phyloP scores from a whole-genome alignment of 2,888 invertebrate genomes.

The Caenorhabditis sp. region DNA sequence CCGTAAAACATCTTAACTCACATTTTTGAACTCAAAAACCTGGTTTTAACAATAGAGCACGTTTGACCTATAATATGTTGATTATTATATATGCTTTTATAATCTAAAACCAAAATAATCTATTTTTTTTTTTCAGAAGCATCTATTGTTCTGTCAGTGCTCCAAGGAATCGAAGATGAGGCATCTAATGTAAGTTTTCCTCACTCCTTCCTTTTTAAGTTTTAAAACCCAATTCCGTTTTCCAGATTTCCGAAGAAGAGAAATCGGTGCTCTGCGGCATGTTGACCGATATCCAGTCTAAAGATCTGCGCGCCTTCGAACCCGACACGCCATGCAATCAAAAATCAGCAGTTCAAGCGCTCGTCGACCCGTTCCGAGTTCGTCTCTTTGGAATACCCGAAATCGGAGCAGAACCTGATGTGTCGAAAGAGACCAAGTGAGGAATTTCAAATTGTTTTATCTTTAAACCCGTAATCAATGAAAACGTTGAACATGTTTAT shows the following conservation, averaged over 20 bases:
- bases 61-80: too few relatives aligned
- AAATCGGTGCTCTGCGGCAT: constrained; percentile 23
- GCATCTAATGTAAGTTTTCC: constrained; percentile 9
- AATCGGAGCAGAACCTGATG: constrained; percentile 9
- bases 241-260: constrained; percentile 15
- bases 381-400: constrained; percentile 30
- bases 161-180: constrained; percentile 42
- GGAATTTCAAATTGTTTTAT: not conserved
- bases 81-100: too few relatives aligned
- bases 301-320: constrained; percentile 16
- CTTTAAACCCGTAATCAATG: not conserved
- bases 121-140: constrained; percentile 33
- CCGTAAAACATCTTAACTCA: too few relatives aligned
- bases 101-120: not conserved
- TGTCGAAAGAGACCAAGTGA: not conserved
- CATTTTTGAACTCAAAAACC: too few relatives aligned
- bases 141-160: constrained; percentile 27
- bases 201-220: not conserved
- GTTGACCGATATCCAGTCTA: constrained; percentile 17
- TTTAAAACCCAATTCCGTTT: not conserved
- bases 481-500: not conserved
- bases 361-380: constrained; percentile 42
- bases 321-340: constrained; percentile 33
- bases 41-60: too few relatives aligned
- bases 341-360: constrained; percentile 2